A percentile compares a stretch with the other conserved stretches of the same genome.
Conservation (phyloP, 2,113 vertebrate species). For the Pseudorasbora parva region DNA sequence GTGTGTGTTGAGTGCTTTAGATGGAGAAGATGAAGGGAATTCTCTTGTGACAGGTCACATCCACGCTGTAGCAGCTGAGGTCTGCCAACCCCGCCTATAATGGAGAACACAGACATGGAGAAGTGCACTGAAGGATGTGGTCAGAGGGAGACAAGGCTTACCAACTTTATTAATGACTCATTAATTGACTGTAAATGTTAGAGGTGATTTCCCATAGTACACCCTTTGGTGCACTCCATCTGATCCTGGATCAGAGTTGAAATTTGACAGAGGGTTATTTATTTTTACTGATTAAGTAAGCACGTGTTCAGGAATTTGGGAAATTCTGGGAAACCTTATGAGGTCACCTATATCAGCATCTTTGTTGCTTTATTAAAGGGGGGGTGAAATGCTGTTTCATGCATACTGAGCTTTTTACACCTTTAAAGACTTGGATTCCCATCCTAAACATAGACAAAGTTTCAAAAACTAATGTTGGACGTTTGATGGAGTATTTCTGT, state of each 20-base stretch:
- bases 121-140: constrained; percentile 55
- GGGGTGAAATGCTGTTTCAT: no score
- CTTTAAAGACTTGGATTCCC: no score
- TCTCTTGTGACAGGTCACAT: constrained; percentile 59
- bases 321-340: background rate
- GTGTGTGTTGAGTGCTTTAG: constrained; percentile 7
- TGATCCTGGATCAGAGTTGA: background rate
- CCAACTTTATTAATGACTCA: constrained; percentile 38
- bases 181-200: background rate
- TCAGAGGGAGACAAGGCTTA: constrained; percentile 34
- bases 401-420: no score
- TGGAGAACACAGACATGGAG: constrained; percentile 69
- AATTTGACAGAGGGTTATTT: background rate
- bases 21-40: constrained; percentile 48
- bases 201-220: background rate
- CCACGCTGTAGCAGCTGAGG: constrained; percentile 61
- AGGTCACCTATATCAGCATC: background rate
- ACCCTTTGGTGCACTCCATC: background rate
- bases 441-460: no score
- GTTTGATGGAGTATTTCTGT: no score
- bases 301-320: background rate
- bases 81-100: constrained; percentile 61
- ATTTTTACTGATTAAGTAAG: background rate
- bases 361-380: background rate
- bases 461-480: no score